A percentile compares a stretch with the other conserved stretches of the same genome.
Evolutionary conservation across 2,797 vertebrate species (phyloP).

Genomic region (Pitangus sulphuratus): DNA sequence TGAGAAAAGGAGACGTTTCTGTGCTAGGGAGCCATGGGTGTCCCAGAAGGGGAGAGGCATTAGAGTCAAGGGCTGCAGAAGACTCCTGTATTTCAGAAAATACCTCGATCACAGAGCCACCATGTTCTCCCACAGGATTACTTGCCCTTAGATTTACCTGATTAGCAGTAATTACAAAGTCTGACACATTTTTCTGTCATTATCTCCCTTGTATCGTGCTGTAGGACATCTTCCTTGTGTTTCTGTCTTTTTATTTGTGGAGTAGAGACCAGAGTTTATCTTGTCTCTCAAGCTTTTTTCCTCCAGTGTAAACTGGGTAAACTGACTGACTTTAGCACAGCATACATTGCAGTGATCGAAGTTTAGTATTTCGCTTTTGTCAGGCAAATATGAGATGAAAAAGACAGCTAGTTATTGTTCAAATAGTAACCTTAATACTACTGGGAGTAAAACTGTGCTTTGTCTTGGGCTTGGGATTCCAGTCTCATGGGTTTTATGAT

Average conservation of each 20-base stretch:
- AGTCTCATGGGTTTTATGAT: not conserved
- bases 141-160: conserved; percentile 39
- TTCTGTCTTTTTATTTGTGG: conserved; percentile 8
- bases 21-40: not conserved
- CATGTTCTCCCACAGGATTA: conserved; percentile 4
- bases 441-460: not conserved
- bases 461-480: not conserved
- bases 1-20: not conserved
- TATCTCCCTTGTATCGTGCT: not conserved
- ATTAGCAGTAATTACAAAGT: conserved; percentile 48
- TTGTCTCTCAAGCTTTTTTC: conserved; percentile 4
- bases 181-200: conserved; percentile 16
- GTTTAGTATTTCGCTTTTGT: not conserved
- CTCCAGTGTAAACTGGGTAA: not conserved
- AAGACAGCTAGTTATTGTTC: not conserved
- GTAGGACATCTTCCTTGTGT: not conserved
- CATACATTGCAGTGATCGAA: not conserved
- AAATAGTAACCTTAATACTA: not conserved
- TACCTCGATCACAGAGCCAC: not conserved
- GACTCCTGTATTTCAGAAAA: not conserved
- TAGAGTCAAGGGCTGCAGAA: not conserved
- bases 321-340: not conserved
- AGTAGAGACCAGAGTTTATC: not conserved
- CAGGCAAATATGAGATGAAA: not conserved
- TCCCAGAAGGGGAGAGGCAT: not conserved